These are phyloP conservation scores for Gonatopus flavifemur DNA, from an alignment of 1,140 invertebrate genomes.

Conservation along the genomic window DNA sequence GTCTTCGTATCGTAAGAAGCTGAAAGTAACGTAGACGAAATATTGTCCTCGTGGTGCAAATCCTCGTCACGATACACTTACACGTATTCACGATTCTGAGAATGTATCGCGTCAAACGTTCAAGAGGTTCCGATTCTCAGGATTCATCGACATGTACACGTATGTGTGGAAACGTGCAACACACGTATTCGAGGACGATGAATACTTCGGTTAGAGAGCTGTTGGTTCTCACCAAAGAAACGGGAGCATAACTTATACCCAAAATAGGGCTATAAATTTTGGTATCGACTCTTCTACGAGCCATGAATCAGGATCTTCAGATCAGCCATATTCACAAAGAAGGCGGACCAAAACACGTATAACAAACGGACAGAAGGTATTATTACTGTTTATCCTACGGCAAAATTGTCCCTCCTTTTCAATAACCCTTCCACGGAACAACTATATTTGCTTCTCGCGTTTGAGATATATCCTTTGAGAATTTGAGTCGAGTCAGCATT, in stretches of 20 bases:
- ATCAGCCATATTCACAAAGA: conserved; percentile 29
- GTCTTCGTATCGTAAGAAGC: conserved; percentile 15
- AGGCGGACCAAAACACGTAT: too few relatives aligned
- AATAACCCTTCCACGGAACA: too few relatives aligned
- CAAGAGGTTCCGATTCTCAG: not conserved
- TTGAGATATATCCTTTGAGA: too few relatives aligned
- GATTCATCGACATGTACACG: conserved; percentile 7
- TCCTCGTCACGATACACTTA: not conserved
- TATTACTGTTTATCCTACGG: too few relatives aligned
- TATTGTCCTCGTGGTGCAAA: not conserved
- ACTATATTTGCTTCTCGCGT: too few relatives aligned
- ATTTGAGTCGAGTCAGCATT: too few relatives aligned
- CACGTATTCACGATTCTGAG: not conserved
- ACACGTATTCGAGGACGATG: too few relatives aligned
- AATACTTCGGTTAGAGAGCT: too few relatives aligned
- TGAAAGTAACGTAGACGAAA: not conserved
- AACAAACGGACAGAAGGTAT: too few relatives aligned
- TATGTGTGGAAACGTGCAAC: not conserved
- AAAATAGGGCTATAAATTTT: conserved; percentile 37
- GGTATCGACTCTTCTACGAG: conserved; percentile 26
- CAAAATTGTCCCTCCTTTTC: too few relatives aligned
- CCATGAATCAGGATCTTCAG: conserved; percentile 47
- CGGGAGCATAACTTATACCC: conserved; percentile 32
- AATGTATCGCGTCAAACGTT: not conserved
- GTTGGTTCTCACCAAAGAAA: conserved; percentile 15